A percentile compares a stretch with the other conserved stretches of the same genome.
Conservation (phyloP, 2,797 vertebrate genomes). For the Chiroxiphia lanceolata region DNA sequence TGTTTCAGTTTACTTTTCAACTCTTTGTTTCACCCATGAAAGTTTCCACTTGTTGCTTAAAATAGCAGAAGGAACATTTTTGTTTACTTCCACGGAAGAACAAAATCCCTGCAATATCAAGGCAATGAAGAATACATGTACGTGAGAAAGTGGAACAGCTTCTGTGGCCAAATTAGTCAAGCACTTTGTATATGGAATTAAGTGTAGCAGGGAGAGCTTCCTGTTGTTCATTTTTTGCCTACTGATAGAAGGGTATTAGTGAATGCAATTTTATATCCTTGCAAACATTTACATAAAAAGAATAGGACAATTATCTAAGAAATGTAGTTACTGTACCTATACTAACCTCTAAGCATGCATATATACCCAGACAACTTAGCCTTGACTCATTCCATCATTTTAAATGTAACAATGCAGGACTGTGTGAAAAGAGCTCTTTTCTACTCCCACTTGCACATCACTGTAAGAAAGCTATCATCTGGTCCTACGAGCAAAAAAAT, state of each 20-base stretch:
- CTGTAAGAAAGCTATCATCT: background rate
- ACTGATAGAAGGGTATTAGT: background rate
- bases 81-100: conserved; percentile 64
- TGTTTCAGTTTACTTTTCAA: conserved; percentile 59
- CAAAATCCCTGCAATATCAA: conserved; percentile 40
- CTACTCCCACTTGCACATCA: background rate
- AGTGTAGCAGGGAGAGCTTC: background rate
- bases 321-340: background rate
- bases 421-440: background rate
- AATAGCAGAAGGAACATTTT: conserved; percentile 50
- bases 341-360: background rate
- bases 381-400: conserved; percentile 2
- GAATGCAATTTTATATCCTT: background rate
- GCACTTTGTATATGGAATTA: background rate
- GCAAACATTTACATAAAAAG: background rate
- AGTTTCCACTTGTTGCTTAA: conserved; percentile 61
- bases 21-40: conserved; percentile 42
- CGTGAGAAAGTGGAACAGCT: background rate
- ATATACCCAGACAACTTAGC: background rate
- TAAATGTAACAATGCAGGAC: background rate
- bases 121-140: background rate
- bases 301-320: background rate
- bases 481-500: background rate
- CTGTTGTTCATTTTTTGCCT: background rate
- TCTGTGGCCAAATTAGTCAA: background rate